Evolutionary conservation across 2,113 vertebrate species (phyloP), one percentile per base, ranked within the genome.

Genomic region (Ranitomeya imitator): DNA sequence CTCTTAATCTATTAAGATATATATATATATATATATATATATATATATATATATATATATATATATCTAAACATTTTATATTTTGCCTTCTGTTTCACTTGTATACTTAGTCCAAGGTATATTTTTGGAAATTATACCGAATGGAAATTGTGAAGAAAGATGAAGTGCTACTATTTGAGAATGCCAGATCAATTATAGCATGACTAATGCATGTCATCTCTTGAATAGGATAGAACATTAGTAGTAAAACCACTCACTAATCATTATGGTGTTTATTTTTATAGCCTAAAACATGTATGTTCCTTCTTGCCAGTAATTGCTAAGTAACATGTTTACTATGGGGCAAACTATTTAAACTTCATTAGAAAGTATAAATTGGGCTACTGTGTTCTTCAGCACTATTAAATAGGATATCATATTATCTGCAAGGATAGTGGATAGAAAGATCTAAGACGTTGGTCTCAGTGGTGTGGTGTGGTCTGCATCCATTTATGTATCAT

Each of bases 121-220:
- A 51, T 21, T 79, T 54, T 23, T 45, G n/a, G 9, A 79, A 73
- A 45, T 15, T 54, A 77, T 63, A 19, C 11, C 65, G n/a, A 59
- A 52, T 84, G 87, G 80, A 88, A 88, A 83, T 55, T 83, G n/a
- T 88, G 59, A 84, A 67, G 6, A 11, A 84, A n/a, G 18, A 55
- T 19, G 57, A 65, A 26, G 26, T 77, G 51, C 51, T 18, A 51
- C n/a, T 83, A 83, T 59, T 60, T 23, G 4, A 21, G 65, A 63
- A 19, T 83, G 79, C 86, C 86, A 83, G 80, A 8, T 45, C 18
- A 81, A 81, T 88, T 76, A 74, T 77, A 60, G 57, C 57, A 52
- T 76, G 67, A 63, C 55, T 63, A 77, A 83, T 83, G 54, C n/a
- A 65, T n/a, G 51, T 77, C 76, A 71, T 88, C 21, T 83, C 61